Evolutionary conservation across 2,797 vertebrate species (phyloP).

Genomic region (Rhynchotus rufescens): DNA sequence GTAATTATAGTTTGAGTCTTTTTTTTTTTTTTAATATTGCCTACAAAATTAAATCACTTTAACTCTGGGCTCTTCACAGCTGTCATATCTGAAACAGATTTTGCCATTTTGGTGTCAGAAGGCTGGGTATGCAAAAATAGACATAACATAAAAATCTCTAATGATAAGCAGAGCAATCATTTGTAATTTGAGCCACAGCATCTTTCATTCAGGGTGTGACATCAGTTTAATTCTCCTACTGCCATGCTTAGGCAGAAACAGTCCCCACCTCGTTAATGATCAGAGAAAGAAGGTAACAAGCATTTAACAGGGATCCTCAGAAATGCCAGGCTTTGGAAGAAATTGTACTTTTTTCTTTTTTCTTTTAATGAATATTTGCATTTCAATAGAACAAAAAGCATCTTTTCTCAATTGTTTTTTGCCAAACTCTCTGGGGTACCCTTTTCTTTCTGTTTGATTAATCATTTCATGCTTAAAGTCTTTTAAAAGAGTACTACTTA

Average conservation of each 20-base stretch:
- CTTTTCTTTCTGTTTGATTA: constrained; percentile 66
- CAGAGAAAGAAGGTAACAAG: not conserved
- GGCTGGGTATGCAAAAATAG: not conserved
- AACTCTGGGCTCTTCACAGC: constrained; percentile 20
- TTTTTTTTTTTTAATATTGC: not conserved
- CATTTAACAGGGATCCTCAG: constrained; percentile 14
- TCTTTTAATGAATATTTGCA: constrained; percentile 40
- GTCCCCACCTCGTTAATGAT: not conserved
- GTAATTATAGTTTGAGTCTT: not conserved
- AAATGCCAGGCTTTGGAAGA: constrained; percentile 7
- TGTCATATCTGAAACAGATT: constrained; percentile 13
- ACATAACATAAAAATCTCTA: constrained; percentile 3
- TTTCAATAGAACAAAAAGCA: constrained; percentile 61
- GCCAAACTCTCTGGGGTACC: constrained; percentile 46
- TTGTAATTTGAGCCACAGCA: not conserved
- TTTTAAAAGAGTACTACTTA: constrained; percentile 54
- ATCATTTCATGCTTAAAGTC: constrained; percentile 49
- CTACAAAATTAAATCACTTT: constrained; percentile 11
- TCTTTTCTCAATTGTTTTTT: constrained; percentile 37
- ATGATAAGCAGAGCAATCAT: not conserved
- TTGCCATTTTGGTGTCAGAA: constrained; percentile 14
- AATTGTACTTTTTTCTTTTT: not conserved
- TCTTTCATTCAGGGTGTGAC: not conserved
- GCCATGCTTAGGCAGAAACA: not conserved
- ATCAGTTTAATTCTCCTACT: not conserved